A percentile compares a stretch with the other conserved stretches of the same genome.
phyloP scores from a whole-genome alignment of 2,888 invertebrate genomes.

The Netelia virgata region DNA sequence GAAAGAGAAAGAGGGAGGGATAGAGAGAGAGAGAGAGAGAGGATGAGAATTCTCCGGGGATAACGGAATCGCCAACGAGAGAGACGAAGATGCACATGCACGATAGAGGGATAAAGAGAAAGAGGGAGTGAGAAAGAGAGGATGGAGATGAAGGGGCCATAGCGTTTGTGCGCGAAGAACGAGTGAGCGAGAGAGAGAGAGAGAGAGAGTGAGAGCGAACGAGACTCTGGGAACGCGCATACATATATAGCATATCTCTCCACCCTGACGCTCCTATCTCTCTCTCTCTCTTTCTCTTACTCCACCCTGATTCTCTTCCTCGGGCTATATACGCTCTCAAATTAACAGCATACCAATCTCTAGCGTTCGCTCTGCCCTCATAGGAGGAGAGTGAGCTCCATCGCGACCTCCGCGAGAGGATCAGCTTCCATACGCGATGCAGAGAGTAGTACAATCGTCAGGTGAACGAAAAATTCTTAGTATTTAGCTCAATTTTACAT shows the following conservation, averaged over 20 bases:
- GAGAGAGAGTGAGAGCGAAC: conserved; percentile 58
- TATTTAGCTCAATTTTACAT: conserved; percentile 23
- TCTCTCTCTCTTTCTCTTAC: conserved; percentile 69
- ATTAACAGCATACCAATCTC: conserved; percentile 84
- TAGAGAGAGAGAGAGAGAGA: conserved; percentile 68
- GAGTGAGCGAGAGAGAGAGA: conserved; percentile 65
- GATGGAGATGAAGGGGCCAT: conserved; percentile 53
- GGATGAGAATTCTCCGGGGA: conserved; percentile 62
- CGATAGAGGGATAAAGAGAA: conserved; percentile 39
- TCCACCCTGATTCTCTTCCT: conserved; percentile 75
- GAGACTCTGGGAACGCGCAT: conserved; percentile 69
- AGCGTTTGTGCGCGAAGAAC: conserved; percentile 32
- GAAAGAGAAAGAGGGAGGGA: conserved; percentile 66
- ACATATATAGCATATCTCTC: conserved; percentile 48
- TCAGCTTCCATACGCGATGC: conserved; percentile 38
- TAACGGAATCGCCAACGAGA: conserved; percentile 57
- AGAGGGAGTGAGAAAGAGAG: conserved; percentile 42
- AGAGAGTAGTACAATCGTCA: conserved; percentile 2
- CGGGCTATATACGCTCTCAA: conserved; percentile 81
- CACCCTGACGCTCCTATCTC: conserved; percentile 68
- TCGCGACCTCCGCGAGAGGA: conserved; percentile 46
- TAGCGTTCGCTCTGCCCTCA: conserved; percentile 74
- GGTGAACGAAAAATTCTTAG: conserved; percentile 56
- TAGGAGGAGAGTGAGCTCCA: conserved; percentile 49
- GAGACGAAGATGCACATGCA: conserved; percentile 32